Evolutionary conservation across 2,888 invertebrate species (phyloP).

Genomic region (Apamea crenata): DNA sequence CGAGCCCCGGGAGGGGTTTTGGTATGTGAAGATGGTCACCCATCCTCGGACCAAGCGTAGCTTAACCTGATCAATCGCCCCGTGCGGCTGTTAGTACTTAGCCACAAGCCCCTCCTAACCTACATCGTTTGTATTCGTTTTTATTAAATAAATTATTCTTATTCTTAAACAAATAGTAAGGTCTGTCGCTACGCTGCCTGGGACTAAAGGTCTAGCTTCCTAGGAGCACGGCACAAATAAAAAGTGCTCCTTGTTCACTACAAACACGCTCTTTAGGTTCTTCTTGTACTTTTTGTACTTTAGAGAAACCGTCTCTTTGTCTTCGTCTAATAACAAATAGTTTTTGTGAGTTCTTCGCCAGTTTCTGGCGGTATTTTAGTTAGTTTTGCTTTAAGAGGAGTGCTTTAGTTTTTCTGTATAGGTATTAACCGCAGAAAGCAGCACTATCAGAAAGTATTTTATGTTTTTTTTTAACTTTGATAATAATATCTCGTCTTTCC

Average conservation of each 20-base stretch:
- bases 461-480: neutral
- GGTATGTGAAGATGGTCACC: too few relatives aligned
- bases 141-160: too few relatives aligned
- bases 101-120: too few relatives aligned
- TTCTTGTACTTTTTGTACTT: constrained; percentile 52
- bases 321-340: constrained; percentile 65
- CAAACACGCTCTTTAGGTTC: constrained; percentile 53
- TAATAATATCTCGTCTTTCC: too few relatives aligned
- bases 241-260: constrained; percentile 49
- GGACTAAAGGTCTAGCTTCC: constrained; percentile 44
- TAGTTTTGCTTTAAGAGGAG: constrained; percentile 12
- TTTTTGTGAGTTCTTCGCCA: constrained; percentile 49
- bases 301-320: constrained; percentile 65
- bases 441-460: neutral
- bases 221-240: constrained; percentile 52
- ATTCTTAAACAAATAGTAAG: constrained; percentile 25
- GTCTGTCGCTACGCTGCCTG: neutral
- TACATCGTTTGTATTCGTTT: too few relatives aligned
- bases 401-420: neutral
- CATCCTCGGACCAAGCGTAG: too few relatives aligned
- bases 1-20: too few relatives aligned
- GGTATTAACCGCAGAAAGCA: neutral
- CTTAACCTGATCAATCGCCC: too few relatives aligned
- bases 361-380: constrained; percentile 30
- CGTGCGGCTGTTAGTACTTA: too few relatives aligned